Base-by-base conservation (phyloP, 2,888 invertebrate species). In the Eupithecia tripunctaria region DNA sequence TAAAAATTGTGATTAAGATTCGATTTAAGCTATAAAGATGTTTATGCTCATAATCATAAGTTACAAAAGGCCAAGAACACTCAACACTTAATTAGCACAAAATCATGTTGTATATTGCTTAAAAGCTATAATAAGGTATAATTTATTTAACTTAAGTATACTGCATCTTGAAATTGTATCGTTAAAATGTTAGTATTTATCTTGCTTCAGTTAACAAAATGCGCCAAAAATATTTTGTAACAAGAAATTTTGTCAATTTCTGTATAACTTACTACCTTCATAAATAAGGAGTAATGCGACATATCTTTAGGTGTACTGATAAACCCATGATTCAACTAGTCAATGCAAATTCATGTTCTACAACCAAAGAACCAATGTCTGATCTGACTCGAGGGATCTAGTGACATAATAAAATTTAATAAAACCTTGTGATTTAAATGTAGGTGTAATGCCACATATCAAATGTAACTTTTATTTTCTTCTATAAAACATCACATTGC, bases 261-360 rank as follows among this genome's bases (percentile, higher is more conserved):
- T 60, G 60, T 29, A 32, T 15, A 59, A 27, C 25, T 29, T 62
- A n/a, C 10, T 32, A 12, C 47, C 43, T 38, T 36, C 27, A 2
- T 29, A 47, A 6, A 7, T 8, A n/a, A 56, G 29, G 41, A 72
- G 51, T 77, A 78, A 78, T 79, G 67, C 73, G 71, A 86, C 86
- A 86, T 87, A 86, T 87, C 84, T 81, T 80, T 82, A 84, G 76
- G 75, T 79, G 78, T 84, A 82, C 78, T 74, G 68, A 72, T 76
- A 72, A 71, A 70, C 70, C 47, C 0, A 70, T 65, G 60, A 70
- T 72, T 72, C 71, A 74, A 76, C 78, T 83, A 83, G 81, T 82
- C 80, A 83, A 73, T 69, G 63, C 36, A 59, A 72, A 68, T 78
- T 71, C 60, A 68, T 56, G 25, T 68, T 64, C 21, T n/a, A 21